phyloP scores from a whole-genome alignment of 2,113 vertebrate species.

The Myotis lucifugus region DNA sequence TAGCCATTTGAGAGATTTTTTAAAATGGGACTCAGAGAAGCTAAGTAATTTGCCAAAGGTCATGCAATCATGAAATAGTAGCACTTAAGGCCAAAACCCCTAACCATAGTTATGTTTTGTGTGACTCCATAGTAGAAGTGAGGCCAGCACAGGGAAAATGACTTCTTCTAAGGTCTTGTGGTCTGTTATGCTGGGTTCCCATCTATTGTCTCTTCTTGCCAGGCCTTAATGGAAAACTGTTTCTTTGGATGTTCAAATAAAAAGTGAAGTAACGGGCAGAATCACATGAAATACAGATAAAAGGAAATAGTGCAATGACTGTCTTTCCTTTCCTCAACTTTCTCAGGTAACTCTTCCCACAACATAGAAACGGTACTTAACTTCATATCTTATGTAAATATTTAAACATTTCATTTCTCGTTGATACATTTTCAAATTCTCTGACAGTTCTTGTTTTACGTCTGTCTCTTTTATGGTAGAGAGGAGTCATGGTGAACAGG shows the following conservation, averaged over 20 bases:
- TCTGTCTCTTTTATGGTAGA: not conserved
- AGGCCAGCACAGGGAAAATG: not conserved
- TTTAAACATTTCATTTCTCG: slow-evolving; percentile 31
- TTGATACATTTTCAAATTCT: not conserved
- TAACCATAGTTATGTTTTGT: not conserved
- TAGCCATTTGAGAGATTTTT: not conserved
- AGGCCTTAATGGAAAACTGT: not conserved
- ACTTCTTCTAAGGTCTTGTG: not conserved
- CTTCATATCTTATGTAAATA: not conserved
- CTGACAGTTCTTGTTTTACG: slow-evolving; percentile 10
- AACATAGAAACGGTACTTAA: not conserved
- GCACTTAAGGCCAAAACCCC: not conserved
- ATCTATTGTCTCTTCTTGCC: not conserved
- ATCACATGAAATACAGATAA: not conserved
- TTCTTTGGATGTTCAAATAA: slow-evolving; percentile 41
- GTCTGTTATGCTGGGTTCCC: not conserved
- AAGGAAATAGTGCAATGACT: not conserved
- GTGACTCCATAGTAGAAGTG: not conserved
- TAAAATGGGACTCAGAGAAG: not conserved
- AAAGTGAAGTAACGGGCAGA: slow-evolving; percentile 37
- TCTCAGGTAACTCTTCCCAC: not conserved
- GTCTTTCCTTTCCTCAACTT: not conserved
- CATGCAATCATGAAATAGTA: not conserved
- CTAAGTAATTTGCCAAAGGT: slow-evolving; percentile 26
- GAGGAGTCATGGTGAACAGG: not conserved